Percentiles rank a stretch among this genome's conserved stretches.
Conservation (phyloP, 2,888 invertebrate species). For the Trissolcus japonicus region DNA sequence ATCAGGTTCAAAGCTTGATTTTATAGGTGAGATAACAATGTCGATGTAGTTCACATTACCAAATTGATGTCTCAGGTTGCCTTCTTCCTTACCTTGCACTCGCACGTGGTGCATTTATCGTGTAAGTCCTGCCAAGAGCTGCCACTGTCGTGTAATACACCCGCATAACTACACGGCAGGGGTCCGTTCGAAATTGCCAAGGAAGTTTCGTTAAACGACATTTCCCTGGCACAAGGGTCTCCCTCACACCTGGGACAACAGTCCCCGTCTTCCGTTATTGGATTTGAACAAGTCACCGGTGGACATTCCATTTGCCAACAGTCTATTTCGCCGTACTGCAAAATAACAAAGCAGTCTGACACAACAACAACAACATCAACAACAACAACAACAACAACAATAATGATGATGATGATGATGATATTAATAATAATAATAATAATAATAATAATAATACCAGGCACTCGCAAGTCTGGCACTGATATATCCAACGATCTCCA, state of each 20-base stretch:
- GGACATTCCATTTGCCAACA: slow-evolving; percentile 93
- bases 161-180: slow-evolving; percentile 81
- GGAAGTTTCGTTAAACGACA: slow-evolving; percentile 71
- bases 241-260: slow-evolving; percentile 85
- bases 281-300: slow-evolving; percentile 81
- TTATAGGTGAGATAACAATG: slow-evolving; percentile 10
- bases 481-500: slow-evolving; percentile 92
- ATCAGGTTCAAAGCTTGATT: no score
- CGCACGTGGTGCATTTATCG: slow-evolving; percentile 84
- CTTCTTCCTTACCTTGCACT: slow-evolving; percentile 82
- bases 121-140: slow-evolving; percentile 80
- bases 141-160: slow-evolving; percentile 80
- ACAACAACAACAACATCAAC: no score
- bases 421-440: no score
- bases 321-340: slow-evolving; percentile 89
- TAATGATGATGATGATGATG: no score
- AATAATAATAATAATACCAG: slow-evolving; percentile 79
- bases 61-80: slow-evolving; percentile 39
- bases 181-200: slow-evolving; percentile 69
- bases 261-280: slow-evolving; percentile 81
- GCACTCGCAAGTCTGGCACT: slow-evolving; percentile 95
- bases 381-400: slow-evolving; percentile 63
- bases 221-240: slow-evolving; percentile 78
- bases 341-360: no score
- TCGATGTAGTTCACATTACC: slow-evolving; percentile 46